Evolutionary conservation across 2,797 vertebrate species (phyloP), one percentile per base, ranked within the genome.

Genomic region (Craterocephalus amniculus): DNA sequence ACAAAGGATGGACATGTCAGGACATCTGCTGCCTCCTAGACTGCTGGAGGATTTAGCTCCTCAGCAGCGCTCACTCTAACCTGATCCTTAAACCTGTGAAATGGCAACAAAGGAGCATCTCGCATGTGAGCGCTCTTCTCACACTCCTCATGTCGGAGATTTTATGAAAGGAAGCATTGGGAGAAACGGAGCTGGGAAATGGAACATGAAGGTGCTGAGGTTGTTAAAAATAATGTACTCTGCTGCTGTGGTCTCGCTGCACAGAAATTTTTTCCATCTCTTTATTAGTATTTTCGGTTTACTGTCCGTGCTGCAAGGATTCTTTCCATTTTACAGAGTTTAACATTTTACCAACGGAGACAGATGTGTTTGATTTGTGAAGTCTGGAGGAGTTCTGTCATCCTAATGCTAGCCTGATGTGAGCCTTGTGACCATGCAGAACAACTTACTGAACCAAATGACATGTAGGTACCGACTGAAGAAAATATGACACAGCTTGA

Each of bases 231-330:
- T 85, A 72, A 87, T 74, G 80, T 43, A 60, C 59, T 56, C 58
- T 66, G 79, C 80, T 86, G 67, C 59, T 54, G 62, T 68, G 79
- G 82, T 86, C 67, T 35, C 55, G 34, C 76, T 80, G 76, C 67
- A 74, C 43, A 18, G 54, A 78, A 20, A 84, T 84, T 87, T 72
- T 83, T 90, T 87, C 90, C 85, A 72, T 85, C 76, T 81, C 71
- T 85, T 86, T 87, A 83, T 86, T 63, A 71, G 62, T 63, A 11
- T 74, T 80, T 79, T 79, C 22, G 49, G 70, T 82, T 83, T 79
- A 74, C 74, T 72, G 74, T 74, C 75, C 36, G 64, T 74, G 73
- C 40, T 34, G 45, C n/a, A n/a, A 70, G 69, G 61, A 78, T 78
- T 89, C 77, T 79, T 91, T 88, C 85, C 85, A 69, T 63, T 83